phyloP scores from a whole-genome alignment of 2,888 invertebrate genomes.

The Penaeus monodon region DNA sequence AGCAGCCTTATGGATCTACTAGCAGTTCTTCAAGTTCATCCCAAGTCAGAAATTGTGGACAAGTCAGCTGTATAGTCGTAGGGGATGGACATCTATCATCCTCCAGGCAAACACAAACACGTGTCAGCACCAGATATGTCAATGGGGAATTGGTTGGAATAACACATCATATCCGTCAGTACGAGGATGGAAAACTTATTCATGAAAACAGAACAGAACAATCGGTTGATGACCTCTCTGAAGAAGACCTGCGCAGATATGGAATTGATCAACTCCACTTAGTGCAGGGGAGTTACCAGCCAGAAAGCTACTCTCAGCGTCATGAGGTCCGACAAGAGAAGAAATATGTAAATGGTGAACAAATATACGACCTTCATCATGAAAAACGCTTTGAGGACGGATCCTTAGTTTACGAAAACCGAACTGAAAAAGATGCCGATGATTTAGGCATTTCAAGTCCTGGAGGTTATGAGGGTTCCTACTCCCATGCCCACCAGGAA shows the following conservation, averaged over 20 bases:
- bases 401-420: conserved; percentile 55
- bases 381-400: conserved; percentile 61
- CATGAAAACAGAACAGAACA: conserved; percentile 58
- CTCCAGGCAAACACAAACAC: conserved; percentile 34
- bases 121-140: conserved; percentile 48
- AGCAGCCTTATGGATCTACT: not conserved
- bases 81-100: not conserved
- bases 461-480: not conserved
- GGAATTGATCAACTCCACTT: conserved; percentile 38
- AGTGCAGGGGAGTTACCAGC: conserved; percentile 36
- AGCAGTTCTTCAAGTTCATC: not conserved
- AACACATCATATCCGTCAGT: conserved; percentile 50
- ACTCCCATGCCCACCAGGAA: not conserved
- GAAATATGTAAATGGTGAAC: conserved; percentile 56
- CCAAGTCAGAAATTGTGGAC: not conserved
- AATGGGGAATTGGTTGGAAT: conserved; percentile 62
- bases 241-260: conserved; percentile 39
- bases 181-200: conserved; percentile 57
- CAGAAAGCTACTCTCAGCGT: conserved; percentile 55
- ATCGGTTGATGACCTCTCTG: conserved; percentile 48
- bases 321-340: conserved; percentile 58
- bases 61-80: conserved; percentile 11
- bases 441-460: conserved; percentile 18
- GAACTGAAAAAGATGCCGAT: conserved; percentile 56
- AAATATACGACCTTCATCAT: conserved; percentile 58